Evolutionary conservation across 30 jellyfish, hydroid and myxozoan species (phyloP), one percentile per base, ranked within the genome.

Genomic region (Chrysaora quinquecirrha): DNA sequence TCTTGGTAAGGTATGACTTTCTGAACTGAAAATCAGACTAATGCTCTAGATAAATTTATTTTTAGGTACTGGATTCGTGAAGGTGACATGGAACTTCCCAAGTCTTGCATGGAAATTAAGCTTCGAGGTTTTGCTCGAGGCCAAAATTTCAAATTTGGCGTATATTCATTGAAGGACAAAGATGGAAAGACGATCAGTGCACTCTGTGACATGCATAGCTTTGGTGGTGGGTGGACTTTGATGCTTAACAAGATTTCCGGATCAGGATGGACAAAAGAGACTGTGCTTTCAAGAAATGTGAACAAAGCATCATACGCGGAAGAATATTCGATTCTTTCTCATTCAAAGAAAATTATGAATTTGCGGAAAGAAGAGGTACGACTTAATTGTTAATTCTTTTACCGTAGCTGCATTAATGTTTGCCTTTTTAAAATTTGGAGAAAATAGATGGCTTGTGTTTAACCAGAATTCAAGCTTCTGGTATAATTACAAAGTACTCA

Each of bases 51-150:
- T n/a, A n/a, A n/a, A n/a, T n/a, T n/a, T n/a, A n/a, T n/a, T n/a
- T n/a, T n/a, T n/a, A 89, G 97, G 97, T 89, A 89, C 63, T 89
- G 91, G 88, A 82, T 89, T 54, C 52, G 97, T 52, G 97, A 89
- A 83, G 97, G 93, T 25, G 30, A 38, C n/a, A 30, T 34, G 33
- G 56, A 22, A 14, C 30, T 50, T 18, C 97, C 97, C 4, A 28
- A 25, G 69, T 89, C 97, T 0, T 89, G 97, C 60, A 70, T 34
- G 27, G 91, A 82, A 34, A 63, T 89, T 33, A 67, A 34, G 38
- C 34, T 10, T 22, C 69, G 96, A 32, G 82, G 95, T 21, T 69
- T 71, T 1, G 11, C 30, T 1, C 31, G 20, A 1, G 50, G 46
- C 9, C 43, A 27, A 11, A 27, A 24, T 24, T 38, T 23, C 25